Percentiles rank a stretch among this genome's conserved stretches.
Conservation (phyloP, 2,797 vertebrate species). For the Valencia hispanica region DNA sequence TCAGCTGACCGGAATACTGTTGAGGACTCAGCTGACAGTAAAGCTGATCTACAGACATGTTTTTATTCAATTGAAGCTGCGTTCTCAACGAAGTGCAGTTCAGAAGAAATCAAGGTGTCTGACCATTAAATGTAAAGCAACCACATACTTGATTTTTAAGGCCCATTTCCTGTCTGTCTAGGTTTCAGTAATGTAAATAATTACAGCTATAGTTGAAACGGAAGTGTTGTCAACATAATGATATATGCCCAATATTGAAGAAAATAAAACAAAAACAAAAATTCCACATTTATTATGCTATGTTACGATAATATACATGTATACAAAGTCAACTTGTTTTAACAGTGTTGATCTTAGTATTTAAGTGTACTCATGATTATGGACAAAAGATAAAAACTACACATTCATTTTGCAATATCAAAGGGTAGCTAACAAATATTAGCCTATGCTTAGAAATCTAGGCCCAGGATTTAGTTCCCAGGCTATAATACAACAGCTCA, state of each 20-base stretch:
- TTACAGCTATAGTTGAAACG: neutral
- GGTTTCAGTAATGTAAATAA: neutral
- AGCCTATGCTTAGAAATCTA: neutral
- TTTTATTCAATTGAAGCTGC: constrained; percentile 52
- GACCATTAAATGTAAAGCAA: constrained; percentile 2
- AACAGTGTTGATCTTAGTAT: neutral
- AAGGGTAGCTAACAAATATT: neutral
- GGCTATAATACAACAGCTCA: neutral
- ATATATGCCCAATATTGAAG: neutral
- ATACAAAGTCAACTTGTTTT: neutral
- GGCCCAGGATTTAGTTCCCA: neutral
- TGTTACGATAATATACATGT: neutral
- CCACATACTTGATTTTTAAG: neutral
- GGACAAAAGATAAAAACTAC: neutral
- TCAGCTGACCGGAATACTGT: constrained; percentile 31
- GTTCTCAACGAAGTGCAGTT: constrained; percentile 24
- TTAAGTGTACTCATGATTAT: neutral
- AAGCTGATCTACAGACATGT: constrained; percentile 54
- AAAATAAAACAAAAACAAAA: too few relatives aligned
- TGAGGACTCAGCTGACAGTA: constrained; percentile 50
- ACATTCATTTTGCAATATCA: neutral
- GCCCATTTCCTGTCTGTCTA: neutral
- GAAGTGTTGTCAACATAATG: neutral
- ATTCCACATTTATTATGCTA: neutral
- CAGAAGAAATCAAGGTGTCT: constrained; percentile 44